Base-by-base conservation (phyloP, 2,888 invertebrate species). In the Steinernema scapterisci region DNA sequence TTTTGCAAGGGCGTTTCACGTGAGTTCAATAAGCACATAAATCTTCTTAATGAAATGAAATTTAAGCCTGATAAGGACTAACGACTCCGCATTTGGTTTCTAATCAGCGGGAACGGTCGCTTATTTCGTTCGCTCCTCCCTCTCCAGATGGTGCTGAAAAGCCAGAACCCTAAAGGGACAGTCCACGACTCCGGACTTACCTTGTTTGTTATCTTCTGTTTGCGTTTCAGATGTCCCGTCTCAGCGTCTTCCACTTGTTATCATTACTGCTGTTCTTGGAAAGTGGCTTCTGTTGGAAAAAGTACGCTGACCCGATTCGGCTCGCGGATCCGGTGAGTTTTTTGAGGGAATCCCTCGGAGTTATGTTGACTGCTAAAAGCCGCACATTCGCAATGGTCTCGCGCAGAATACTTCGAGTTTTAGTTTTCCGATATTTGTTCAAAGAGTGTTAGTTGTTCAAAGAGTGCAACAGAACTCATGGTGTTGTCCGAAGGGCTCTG, bases 11-110 rank as follows among this genome's bases (percentile, higher is more conserved):
- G 3, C 38, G 9, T 3, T 38, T 38, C 38, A 38, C 38, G 38
- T 38, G 38, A 38, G 38, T 38, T 9, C 38, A 9, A 38, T 38
- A 38, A 38, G 38, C 38, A 38, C 38, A 38, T 38, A 38, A 38
- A 38, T 38, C 38, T 38, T 38, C 38, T 38, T 38, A 38, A 38
- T 38, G 38, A 27, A 21, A 21, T 21, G 54, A 54, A 54, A 19
- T 23, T 21, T 5, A 54, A 54, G 11, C 54, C 23, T 27, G 3
- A 3, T 25, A 27, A 54, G 21, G 25, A 54, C n/a, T 13, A 6
- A 25, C n/a, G 21, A 63, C 63, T 63, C 63, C 63, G 63, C 63
- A 63, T 31, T 31, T 63, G 31, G 31, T 63, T 27, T 27, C 27
- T 63, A 63, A 63, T 63, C 63, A 16, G 1, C 31, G 27, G 31